Conservation (phyloP, 2,113 vertebrate genomes). For the Miniopterus natalensis region DNA sequence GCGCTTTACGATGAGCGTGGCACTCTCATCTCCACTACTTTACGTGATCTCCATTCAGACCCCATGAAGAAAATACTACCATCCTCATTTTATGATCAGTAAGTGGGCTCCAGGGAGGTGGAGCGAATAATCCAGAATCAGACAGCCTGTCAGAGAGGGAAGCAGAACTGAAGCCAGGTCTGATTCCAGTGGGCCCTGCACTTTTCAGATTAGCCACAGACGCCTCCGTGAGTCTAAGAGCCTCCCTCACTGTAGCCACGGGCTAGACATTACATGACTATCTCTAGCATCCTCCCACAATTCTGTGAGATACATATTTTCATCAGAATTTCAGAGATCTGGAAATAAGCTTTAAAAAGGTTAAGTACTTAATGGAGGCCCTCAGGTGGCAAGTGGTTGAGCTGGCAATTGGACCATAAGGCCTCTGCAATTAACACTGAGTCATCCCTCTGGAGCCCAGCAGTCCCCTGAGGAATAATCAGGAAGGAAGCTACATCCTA, state of each 20-base stretch:
- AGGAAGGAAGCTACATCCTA: neutral
- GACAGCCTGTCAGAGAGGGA: neutral
- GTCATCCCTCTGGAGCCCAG: no score
- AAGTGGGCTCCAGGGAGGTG: neutral
- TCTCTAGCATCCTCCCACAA: neutral
- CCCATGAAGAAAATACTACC: neutral
- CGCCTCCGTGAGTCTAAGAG: neutral
- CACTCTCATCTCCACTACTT: neutral
- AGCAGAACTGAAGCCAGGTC: neutral
- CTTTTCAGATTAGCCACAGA: neutral
- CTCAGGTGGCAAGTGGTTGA: neutral
- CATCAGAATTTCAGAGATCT: neutral
- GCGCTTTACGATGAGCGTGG: neutral
- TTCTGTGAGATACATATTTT: neutral
- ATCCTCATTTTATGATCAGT: neutral
- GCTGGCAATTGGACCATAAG: neutral
- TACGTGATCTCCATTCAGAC: neutral
- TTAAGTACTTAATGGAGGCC: neutral
- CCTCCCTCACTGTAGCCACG: neutral
- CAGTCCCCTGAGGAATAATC: neutral
- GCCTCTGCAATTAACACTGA: neutral
- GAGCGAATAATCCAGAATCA: neutral
- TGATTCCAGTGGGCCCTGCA: neutral
- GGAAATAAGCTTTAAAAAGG: neutral
- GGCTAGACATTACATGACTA: neutral